Base-by-base conservation (phyloP, 1,140 invertebrate species). In the Carposina sasakii region DNA sequence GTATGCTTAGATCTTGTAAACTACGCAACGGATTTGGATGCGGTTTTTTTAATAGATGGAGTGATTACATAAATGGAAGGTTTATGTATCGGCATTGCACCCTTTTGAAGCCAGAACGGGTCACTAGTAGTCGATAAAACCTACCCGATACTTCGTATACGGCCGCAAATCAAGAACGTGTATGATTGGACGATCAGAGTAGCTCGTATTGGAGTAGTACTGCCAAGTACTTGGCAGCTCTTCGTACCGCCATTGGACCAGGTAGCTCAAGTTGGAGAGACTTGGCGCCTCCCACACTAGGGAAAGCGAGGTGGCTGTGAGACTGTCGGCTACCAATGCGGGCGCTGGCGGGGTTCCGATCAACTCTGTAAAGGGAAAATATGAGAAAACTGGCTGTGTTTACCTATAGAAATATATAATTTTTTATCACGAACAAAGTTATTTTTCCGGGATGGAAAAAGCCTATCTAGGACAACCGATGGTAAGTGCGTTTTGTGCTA, bases 61-160 rank as follows among this genome's bases (percentile, higher is more conserved):
- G n/a, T n/a, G n/a, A n/a, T n/a, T n/a, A n/a, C n/a, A n/a, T n/a
- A n/a, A n/a, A n/a, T n/a, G n/a, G n/a, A n/a, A n/a, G n/a, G n/a
- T n/a, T n/a, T n/a, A n/a, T n/a, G n/a, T n/a, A n/a, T n/a, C n/a
- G n/a, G n/a, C n/a, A n/a, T n/a, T n/a, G n/a, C n/a, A n/a, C n/a
- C n/a, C n/a, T n/a, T n/a, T n/a, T n/a, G n/a, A n/a, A n/a, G n/a
- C n/a, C n/a, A n/a, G n/a, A n/a, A n/a, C n/a, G n/a, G n/a, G n/a
- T n/a, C n/a, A n/a, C n/a, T n/a, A n/a, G n/a, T n/a, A n/a, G n/a
- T n/a, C n/a, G n/a, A n/a, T n/a, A 48, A n/a, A 26, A 70, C 85
- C 84, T 86, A 96, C 95, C 85, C 91, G 88, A 69, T 97, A 97
- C 69, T 94, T 95, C 0, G 94, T 94, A 68, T 95, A 97, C 0